Percentiles rank a stretch among this genome's conserved stretches.
Conservation (phyloP, 2,888 invertebrate species). For the Ypsolopha sequella region DNA sequence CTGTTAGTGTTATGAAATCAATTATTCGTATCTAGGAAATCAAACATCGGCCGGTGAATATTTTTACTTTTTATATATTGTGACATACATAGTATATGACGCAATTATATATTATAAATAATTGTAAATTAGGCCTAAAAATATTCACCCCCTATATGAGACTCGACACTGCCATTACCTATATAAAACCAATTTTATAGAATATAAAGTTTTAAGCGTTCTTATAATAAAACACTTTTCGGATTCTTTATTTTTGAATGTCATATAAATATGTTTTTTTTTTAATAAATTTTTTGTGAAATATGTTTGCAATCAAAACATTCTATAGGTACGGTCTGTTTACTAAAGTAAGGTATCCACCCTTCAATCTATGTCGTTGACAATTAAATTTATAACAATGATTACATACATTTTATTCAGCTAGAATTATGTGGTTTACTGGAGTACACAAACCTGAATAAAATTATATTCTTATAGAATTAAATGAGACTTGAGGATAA, state of each 20-base stretch:
- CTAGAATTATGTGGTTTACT: too few relatives aligned
- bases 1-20: slow-evolving; percentile 40
- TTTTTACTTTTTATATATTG: slow-evolving; percentile 20
- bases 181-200: slow-evolving; percentile 11
- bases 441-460: too few relatives aligned
- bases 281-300: too few relatives aligned
- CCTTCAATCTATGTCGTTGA: not conserved
- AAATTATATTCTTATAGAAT: too few relatives aligned
- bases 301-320: not conserved
- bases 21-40: slow-evolving; percentile 55
- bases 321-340: not conserved
- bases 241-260: too few relatives aligned
- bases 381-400: not conserved
- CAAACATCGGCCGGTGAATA: slow-evolving; percentile 33
- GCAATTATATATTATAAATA: too few relatives aligned
- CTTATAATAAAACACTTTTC: too few relatives aligned
- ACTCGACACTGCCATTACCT: slow-evolving; percentile 46
- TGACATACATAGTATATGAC: slow-evolving; percentile 3
- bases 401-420: too few relatives aligned
- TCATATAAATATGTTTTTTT: too few relatives aligned
- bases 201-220: too few relatives aligned
- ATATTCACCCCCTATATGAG: slow-evolving; percentile 5
- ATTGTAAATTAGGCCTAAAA: slow-evolving; percentile 16
- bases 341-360: too few relatives aligned
- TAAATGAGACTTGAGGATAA: too few relatives aligned